Percentiles rank a stretch among this genome's conserved stretches.
Evolutionary conservation across 2,797 vertebrate species (phyloP).

Genomic region (Enteromius anoplus): DNA sequence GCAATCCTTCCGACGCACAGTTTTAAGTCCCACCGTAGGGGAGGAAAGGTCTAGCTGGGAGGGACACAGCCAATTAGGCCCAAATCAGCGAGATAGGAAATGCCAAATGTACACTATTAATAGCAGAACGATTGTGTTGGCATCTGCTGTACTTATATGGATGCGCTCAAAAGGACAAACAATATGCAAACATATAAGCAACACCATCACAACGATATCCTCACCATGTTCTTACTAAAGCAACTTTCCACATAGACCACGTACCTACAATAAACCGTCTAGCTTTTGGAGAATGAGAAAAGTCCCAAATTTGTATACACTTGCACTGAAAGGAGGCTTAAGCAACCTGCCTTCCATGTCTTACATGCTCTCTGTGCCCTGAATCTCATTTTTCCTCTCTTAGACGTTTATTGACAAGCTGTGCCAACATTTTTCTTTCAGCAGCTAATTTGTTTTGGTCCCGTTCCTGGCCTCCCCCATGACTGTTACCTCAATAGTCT

Average conservation of each 20-base stretch:
- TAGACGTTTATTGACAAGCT: constrained; percentile 70
- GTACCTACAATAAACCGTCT: not conserved
- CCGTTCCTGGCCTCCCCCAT: constrained; percentile 72
- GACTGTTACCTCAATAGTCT: constrained; percentile 75
- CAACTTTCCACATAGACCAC: not conserved
- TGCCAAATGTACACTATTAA: constrained; percentile 16
- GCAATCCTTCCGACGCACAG: constrained; percentile 46
- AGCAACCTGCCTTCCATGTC: no score
- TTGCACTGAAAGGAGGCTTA: not conserved
- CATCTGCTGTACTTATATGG: not conserved
- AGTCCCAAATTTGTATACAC: not conserved
- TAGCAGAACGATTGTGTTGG: constrained; percentile 12
- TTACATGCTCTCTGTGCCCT: constrained; percentile 13
- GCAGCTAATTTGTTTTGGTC: constrained; percentile 81
- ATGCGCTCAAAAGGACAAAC: not conserved
- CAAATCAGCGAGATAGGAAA: constrained; percentile 33
- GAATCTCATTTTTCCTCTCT: constrained; percentile 31
- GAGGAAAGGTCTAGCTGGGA: constrained; percentile 29
- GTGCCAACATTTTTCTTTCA: constrained; percentile 68
- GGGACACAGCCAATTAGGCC: constrained; percentile 45
- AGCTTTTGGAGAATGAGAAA: not conserved
- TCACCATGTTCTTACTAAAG: not conserved
- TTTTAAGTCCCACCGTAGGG: constrained; percentile 35
- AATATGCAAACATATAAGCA: constrained; percentile 4
- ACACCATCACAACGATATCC: not conserved